Conservation (phyloP, 1,140 invertebrate species). For the Drosophila santomea region DNA sequence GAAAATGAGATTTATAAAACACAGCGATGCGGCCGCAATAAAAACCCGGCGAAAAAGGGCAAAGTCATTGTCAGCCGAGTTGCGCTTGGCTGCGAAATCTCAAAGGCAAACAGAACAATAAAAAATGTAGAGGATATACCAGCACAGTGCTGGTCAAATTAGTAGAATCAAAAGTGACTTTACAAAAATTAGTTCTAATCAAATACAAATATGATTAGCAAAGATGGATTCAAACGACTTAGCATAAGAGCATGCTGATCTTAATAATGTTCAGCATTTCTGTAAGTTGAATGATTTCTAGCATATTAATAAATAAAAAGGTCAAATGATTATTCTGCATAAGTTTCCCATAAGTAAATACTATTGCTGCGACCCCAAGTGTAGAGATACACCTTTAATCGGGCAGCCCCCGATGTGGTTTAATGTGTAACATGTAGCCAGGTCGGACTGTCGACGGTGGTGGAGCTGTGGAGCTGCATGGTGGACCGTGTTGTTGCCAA, state of each 20-base stretch:
- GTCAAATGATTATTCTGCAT: no score
- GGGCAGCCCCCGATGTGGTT: slow-evolving; percentile 39
- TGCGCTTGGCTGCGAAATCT: slow-evolving; percentile 78
- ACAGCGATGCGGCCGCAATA: slow-evolving; percentile 51
- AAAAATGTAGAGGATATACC: slow-evolving; percentile 32
- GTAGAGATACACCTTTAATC: background rate
- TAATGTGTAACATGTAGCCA: slow-evolving; percentile 81
- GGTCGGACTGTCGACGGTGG: slow-evolving; percentile 38
- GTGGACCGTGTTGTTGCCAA: slow-evolving; percentile 32
- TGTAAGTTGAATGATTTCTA: no score
- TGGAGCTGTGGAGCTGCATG: slow-evolving; percentile 5
- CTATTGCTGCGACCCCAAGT: slow-evolving; percentile 8
- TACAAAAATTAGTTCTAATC: background rate
- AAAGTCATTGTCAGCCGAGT: slow-evolving; percentile 75
- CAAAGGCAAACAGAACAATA: slow-evolving; percentile 70
- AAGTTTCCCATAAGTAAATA: background rate
- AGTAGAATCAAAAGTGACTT: background rate
- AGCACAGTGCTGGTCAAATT: slow-evolving; percentile 7
- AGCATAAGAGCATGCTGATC: no score
- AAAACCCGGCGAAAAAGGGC: slow-evolving; percentile 59
- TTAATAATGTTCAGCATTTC: no score
- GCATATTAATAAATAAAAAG: no score
- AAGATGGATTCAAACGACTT: no score
- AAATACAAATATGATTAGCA: background rate
- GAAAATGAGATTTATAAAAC: slow-evolving; percentile 82